Evolutionary conservation across 2,113 vertebrate species (phyloP).

Genomic region (Onychostoma macrolepis): DNA sequence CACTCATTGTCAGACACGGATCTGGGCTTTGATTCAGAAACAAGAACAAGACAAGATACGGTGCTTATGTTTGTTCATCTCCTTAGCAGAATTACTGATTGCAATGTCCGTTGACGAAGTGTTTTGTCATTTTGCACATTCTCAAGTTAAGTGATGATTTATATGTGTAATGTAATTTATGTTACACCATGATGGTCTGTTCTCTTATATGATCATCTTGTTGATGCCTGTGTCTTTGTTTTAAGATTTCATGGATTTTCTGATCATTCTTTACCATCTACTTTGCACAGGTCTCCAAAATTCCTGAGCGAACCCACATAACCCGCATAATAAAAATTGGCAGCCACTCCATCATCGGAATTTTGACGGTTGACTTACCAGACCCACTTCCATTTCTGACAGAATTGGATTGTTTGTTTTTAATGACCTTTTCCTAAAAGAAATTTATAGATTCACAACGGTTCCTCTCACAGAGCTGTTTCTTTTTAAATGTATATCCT

Average conservation of each 20-base stretch:
- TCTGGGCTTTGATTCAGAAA: constrained; percentile 1
- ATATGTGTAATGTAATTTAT: not conserved
- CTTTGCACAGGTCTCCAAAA: not conserved
- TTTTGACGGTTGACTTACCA: not conserved
- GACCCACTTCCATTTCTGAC: not conserved
- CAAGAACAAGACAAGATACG: not conserved
- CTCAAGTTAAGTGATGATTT: not conserved
- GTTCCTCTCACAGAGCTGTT: not conserved
- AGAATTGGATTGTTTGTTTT: not conserved
- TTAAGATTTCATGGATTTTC: not conserved
- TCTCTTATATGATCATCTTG: not conserved
- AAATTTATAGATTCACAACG: not conserved
- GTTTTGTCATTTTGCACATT: not conserved
- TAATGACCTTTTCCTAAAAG: not conserved
- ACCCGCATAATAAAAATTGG: not conserved
- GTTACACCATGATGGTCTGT: not conserved
- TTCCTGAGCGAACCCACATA: too few relatives aligned
- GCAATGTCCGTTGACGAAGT: not conserved
- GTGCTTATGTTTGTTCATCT: not conserved
- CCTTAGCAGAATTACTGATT: not conserved
- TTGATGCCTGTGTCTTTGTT: not conserved
- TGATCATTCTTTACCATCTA: not conserved
- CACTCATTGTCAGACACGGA: not conserved
- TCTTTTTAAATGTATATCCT: not conserved
- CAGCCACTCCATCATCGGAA: not conserved